Base-by-base conservation (phyloP, 2,888 invertebrate species). In the Exocentrus adspersus region DNA sequence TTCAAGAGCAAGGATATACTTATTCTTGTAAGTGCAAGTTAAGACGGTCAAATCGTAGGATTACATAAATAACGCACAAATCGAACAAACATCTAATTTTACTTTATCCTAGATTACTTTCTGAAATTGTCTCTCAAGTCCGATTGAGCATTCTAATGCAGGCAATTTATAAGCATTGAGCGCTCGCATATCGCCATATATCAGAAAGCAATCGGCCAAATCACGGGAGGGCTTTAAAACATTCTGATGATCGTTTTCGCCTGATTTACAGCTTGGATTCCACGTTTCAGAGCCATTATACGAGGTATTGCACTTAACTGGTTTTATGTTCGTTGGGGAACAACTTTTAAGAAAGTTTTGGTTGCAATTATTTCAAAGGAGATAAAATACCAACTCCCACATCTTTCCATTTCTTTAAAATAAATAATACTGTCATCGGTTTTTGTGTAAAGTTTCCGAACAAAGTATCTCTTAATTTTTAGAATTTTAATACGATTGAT, bases 191-290 rank as follows among this genome's bases (percentile, higher is more conserved):
- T 80, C 80, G 80, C 79, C 79, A 81, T 81, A 81, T 82, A 81
- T 81, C 80, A 81, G 80, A 78, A 81, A 77, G 80, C 81, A 82
- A 82, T 82, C 81, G 81, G 79, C 77, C 72, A 76, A 79, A 78
- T 81, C 82, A 76, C 82, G 75, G 75, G 82, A 81, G 82, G 79
- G 80, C 79, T 81, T 80, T 82, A 82, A 82, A 83, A 81, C 82
- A 82, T 81, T 78, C 79, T 75, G 77, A 80, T 80, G 79, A 80
- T 79, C 75, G 74, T 73, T 76, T 70, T 70, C 71, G 70, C 68
- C 74, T 81, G 81, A 81, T 81, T 81, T 81, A 81, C 80, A 78
- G 77, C 77, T 65, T 69, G 72, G 75, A 75, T 75, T 77, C 70
- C 69, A 69, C 72, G 72, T 75, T 75, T 60, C 70, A 56, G 67